A percentile compares a stretch with the other conserved stretches of the same genome.
These are phyloP conservation scores for Crossoptilon crossoptilon DNA, from an alignment of 2,797 vertebrate genomes.

Conservation along the genomic window DNA sequence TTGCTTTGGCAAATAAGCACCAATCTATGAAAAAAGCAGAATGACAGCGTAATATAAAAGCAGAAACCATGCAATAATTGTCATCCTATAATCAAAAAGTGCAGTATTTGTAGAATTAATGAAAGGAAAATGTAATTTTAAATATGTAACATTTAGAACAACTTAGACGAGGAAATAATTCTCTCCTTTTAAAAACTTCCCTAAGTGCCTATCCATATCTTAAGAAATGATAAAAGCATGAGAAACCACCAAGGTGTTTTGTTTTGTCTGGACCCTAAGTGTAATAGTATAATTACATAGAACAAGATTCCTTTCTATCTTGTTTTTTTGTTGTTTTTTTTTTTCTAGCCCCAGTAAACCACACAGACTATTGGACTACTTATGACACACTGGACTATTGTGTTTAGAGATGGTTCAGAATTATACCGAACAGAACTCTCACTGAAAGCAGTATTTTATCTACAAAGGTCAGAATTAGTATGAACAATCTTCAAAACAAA, in stretches of 20 bases:
- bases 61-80: rapidly evolving
- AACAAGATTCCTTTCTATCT: not conserved
- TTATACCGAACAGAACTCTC: not conserved
- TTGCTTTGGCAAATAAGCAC: not conserved
- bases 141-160: not conserved
- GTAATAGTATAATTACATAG: not conserved
- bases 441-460: not conserved
- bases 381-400: not conserved
- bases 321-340: not conserved
- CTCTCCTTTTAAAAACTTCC: not conserved
- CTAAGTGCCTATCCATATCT: not conserved
- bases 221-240: not conserved
- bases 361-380: not conserved
- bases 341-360: not conserved
- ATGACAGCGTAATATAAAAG: not conserved
- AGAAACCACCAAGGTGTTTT: not conserved
- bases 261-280: not conserved
- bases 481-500: not conserved
- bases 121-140: not conserved
- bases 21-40: not conserved
- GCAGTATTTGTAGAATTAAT: not conserved
- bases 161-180: not conserved
- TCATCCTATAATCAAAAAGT: not conserved
- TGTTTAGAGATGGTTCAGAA: not conserved
- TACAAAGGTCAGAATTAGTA: not conserved